Percentiles rank a stretch among this genome's conserved stretches.
Conservation (phyloP, 2,113 vertebrate genomes). For the Aphyosemion australe region DNA sequence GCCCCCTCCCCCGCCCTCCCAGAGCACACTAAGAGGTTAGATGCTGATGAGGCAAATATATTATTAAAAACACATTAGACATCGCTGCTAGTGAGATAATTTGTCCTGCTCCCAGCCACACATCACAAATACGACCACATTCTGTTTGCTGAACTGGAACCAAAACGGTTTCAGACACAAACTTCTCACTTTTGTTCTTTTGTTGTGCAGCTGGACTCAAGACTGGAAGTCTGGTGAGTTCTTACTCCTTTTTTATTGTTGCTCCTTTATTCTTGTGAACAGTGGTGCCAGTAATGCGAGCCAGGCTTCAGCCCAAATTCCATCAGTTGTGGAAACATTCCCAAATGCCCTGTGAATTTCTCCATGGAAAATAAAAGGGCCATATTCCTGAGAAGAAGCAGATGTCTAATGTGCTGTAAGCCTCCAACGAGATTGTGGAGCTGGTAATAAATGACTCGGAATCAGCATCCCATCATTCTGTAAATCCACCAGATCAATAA, state of each 20-base stretch:
- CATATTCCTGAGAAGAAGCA: constrained; percentile 66
- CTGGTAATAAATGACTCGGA: constrained; percentile 59
- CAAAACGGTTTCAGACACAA: no score
- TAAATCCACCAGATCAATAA: constrained; percentile 57
- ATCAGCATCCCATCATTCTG: constrained; percentile 48
- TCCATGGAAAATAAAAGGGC: background rate
- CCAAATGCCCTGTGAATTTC: constrained; percentile 12
- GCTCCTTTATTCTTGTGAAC: constrained; percentile 33
- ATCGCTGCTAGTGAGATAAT: constrained; percentile 38
- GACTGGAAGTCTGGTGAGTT: background rate
- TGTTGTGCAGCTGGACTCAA: no score
- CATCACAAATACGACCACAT: constrained; percentile 29
- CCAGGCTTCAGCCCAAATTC: constrained; percentile 31
- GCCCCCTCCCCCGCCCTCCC: constrained; percentile 26
- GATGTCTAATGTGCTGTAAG: constrained; percentile 67
- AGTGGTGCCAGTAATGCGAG: constrained; percentile 3
- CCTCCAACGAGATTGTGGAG: constrained; percentile 43
- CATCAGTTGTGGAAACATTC: constrained; percentile 62
- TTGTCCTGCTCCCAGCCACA: constrained; percentile 19
- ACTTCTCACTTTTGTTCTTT: no score
- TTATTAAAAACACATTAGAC: constrained; percentile 75
- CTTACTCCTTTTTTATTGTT: constrained; percentile 28
- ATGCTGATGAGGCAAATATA: constrained; percentile 72
- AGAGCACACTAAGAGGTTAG: constrained; percentile 48
- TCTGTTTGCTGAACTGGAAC: background rate